Conservation (phyloP, 2,113 vertebrate species). For the Microtus richardsoni region DNA sequence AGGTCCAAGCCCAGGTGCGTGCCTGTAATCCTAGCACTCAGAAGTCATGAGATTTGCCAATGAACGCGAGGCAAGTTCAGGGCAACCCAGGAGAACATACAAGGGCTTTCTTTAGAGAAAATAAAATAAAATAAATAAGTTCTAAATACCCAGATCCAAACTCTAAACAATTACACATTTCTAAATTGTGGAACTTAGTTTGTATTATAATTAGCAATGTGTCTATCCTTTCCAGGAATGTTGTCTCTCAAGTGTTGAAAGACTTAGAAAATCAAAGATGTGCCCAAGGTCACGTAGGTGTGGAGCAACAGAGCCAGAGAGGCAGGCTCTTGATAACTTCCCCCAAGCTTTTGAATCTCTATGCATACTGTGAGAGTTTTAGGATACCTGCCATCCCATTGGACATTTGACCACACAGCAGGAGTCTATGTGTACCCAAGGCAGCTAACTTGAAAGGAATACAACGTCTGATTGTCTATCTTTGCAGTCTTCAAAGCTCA, state of each 20-base stretch:
- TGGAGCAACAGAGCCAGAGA: background rate
- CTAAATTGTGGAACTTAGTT: background rate
- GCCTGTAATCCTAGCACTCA: background rate
- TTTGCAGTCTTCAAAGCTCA: background rate
- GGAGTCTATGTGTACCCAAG: background rate
- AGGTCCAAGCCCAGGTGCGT: background rate
- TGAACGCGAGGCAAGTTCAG: background rate
- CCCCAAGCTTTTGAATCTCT: background rate
- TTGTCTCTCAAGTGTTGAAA: background rate
- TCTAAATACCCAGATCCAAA: background rate
- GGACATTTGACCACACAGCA: background rate
- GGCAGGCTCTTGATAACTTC: background rate
- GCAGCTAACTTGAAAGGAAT: background rate
- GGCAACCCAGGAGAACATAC: too few relatives aligned
- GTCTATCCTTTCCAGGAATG: background rate
- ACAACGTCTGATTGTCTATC: background rate
- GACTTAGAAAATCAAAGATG: background rate
- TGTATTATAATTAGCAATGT: background rate
- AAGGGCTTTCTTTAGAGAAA: background rate
- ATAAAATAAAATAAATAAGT: background rate
- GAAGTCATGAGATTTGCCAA: background rate
- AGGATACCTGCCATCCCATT: background rate
- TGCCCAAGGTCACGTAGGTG: background rate
- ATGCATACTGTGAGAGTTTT: background rate
- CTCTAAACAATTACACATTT: background rate